phyloP scores from a whole-genome alignment of 2,113 vertebrate genomes.

The Dipodomys ordii region DNA sequence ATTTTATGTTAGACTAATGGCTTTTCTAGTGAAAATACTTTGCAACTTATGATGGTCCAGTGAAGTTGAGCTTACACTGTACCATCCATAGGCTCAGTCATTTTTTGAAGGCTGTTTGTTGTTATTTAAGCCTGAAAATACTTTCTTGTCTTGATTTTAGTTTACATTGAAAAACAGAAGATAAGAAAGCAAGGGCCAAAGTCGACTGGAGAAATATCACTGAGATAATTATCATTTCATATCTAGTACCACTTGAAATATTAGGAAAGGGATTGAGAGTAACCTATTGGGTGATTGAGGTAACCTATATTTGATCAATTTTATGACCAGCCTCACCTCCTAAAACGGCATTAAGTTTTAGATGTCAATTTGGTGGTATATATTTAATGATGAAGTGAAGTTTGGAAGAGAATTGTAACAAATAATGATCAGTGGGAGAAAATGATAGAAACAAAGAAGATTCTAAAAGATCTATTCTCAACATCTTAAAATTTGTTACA shows the following conservation, averaged over 20 bases:
- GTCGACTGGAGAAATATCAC: background rate
- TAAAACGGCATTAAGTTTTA: background rate
- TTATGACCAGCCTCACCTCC: background rate
- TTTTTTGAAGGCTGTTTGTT: background rate
- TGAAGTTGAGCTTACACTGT: background rate
- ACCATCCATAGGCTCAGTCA: background rate
- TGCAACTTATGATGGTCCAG: background rate
- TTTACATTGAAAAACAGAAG: background rate
- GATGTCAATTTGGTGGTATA: background rate
- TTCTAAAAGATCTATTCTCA: background rate
- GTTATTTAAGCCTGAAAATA: background rate
- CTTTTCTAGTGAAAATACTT: conserved; percentile 38
- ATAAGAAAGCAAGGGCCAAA: background rate
- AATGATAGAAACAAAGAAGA: background rate
- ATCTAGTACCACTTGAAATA: background rate
- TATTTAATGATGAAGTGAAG: background rate
- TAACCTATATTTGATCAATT: background rate
- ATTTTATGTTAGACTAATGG: background rate
- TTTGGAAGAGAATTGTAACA: background rate
- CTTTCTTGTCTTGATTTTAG: background rate
- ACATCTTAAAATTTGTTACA: background rate
- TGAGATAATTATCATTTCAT: background rate
- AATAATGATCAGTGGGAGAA: background rate
- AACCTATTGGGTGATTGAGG: background rate
- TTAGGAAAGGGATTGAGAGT: background rate